Percentiles rank a stretch among this genome's conserved stretches.
Evolutionary conservation across 1,140 invertebrate species (phyloP).

Genomic region (Drosophila elegans): DNA sequence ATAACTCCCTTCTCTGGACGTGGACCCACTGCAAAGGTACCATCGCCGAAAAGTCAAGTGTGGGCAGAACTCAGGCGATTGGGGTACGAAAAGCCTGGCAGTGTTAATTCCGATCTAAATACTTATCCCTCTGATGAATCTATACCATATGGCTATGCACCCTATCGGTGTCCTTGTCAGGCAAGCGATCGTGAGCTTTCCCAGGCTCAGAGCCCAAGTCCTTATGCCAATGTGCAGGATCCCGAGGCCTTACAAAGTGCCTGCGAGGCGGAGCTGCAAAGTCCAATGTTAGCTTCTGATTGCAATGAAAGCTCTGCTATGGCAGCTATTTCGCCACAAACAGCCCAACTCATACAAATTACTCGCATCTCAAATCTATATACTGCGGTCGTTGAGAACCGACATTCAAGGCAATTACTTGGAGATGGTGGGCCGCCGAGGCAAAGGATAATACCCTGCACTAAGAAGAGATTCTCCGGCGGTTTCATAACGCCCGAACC

Average conservation of each 20-base stretch:
- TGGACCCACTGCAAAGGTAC: no score
- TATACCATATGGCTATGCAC: constrained; percentile 33
- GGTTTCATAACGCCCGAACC: constrained; percentile 11
- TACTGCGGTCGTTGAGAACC: constrained; percentile 10
- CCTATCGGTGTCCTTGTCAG: constrained; percentile 21
- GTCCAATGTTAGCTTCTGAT: neutral
- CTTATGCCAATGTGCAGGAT: neutral
- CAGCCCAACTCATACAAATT: neutral
- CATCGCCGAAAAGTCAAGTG: neutral
- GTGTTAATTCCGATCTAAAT: neutral
- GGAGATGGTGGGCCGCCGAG: neutral
- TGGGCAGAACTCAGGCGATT: constrained; percentile 13
- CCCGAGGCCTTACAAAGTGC: neutral
- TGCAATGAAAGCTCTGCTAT: neutral
- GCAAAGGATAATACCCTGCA: constrained; percentile 3
- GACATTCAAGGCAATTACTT: neutral
- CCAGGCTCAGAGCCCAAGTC: neutral
- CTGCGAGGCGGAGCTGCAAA: neutral
- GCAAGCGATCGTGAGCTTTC: neutral
- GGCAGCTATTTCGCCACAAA: neutral
- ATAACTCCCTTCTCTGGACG: neutral
- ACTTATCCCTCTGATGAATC: constrained; percentile 18
- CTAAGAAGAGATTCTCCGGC: constrained; percentile 3
- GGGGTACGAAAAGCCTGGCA: constrained; percentile 2
- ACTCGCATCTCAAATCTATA: constrained; percentile 12